phyloP scores from a whole-genome alignment of 1,140 invertebrate species.

The Trichogramma pretiosum region DNA sequence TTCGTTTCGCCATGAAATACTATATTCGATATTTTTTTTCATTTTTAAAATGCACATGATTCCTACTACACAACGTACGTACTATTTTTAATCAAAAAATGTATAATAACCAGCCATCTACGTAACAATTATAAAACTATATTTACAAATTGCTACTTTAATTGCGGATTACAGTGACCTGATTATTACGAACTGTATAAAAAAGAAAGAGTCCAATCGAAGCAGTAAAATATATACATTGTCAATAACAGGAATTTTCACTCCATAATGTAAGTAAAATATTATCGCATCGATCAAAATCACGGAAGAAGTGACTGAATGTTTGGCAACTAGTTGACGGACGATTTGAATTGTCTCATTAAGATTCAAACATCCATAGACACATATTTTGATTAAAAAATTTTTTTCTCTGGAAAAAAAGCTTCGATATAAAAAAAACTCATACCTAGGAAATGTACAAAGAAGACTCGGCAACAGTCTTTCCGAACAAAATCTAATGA shows the following conservation, averaged over 20 bases:
- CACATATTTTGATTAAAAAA: no score
- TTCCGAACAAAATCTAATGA: no score
- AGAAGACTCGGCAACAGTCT: no score
- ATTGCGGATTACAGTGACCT: slow-evolving; percentile 27
- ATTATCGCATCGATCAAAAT: neutral
- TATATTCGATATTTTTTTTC: slow-evolving; percentile 24
- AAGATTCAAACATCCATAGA: no score
- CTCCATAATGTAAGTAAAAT: slow-evolving; percentile 1
- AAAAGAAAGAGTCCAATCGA: slow-evolving; percentile 2
- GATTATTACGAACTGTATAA: slow-evolving; percentile 8
- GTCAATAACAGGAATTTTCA: neutral
- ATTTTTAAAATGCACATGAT: slow-evolving; percentile 21
- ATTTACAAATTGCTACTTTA: slow-evolving; percentile 39
- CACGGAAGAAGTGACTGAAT: neutral
- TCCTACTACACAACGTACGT: no score
- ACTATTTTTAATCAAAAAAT: no score
- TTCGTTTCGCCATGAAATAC: slow-evolving; percentile 19
- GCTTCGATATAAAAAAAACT: neutral
- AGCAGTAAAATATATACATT: neutral
- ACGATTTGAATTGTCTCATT: no score
- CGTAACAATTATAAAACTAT: slow-evolving; percentile 40
- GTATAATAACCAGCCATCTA: slow-evolving; percentile 38
- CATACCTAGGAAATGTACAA: no score
- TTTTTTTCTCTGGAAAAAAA: no score
- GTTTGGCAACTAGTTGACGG: neutral